Base-by-base conservation (phyloP, 2,797 vertebrate genomes). In the Meda fulgida region DNA sequence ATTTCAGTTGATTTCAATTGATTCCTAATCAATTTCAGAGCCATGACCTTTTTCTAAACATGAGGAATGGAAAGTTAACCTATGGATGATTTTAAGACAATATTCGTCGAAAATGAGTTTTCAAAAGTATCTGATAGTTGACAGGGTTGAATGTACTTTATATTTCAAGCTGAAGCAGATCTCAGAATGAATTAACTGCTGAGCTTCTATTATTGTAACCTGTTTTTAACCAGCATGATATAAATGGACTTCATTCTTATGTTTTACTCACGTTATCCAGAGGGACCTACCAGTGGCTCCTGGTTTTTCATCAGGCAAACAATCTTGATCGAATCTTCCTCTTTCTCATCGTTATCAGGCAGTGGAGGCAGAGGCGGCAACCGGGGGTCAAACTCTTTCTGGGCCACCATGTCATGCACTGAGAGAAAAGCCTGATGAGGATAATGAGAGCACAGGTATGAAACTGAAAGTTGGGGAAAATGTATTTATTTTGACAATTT, bases 241-340 rank as follows among this genome's bases (percentile, higher is more conserved):
- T 63, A 29, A 13, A 63, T 63, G 7, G 29, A 66, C 10, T n/a
- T 26, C 26, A 19, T 76, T 58, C 34, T 11, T 79, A 48, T 66
- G 19, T 34, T 66, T 77, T 77, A 43, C 23, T 43, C n/a, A 5
- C 14, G 60, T 65, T 46, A 76, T 66, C 38, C 48, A 81, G 31
- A 83, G 23, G 77, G 51, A 94, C 93, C 94, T 87, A 99, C 98
- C 95, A 99, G 89, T 0, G 97, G 97, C 77, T 99, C 97, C 91
- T 95, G 95, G 86, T 96, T 98, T 95, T 98, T 99, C 66, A 98
- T 95, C 2, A 99, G 94, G 81, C 96, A 96, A 87, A 99, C 97
- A 80, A 98, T 98, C 94, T 98, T 98, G 89, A 99, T 94, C 0
- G 97, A 97, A 80, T 98, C 97, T 90, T 98, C 97, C 1, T 97